Evolutionary conservation across 2,797 vertebrate species (phyloP).

Genomic region (Heteromormyrus szaboi): DNA sequence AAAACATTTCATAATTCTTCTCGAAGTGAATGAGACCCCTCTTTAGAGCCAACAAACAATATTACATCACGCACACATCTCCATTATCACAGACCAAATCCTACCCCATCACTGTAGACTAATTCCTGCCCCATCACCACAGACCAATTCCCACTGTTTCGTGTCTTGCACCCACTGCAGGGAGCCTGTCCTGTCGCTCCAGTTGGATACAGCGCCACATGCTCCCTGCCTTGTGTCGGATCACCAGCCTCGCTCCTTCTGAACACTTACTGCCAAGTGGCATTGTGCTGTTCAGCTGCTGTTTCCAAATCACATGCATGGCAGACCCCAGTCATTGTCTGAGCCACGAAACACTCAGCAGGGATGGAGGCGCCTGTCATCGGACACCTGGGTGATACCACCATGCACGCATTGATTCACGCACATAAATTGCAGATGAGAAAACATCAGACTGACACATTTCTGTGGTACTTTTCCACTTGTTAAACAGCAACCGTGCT

Average conservation of each 20-base stretch:
- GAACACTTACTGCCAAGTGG: background rate
- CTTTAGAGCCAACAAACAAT: conserved; percentile 9
- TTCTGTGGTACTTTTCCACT: background rate
- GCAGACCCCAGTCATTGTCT: background rate
- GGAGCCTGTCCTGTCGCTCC: background rate
- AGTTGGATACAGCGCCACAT: background rate
- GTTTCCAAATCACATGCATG: background rate
- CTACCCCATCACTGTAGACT: background rate
- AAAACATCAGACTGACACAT: background rate
- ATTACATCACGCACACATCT: background rate
- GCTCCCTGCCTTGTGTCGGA: background rate
- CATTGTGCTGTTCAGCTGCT: background rate
- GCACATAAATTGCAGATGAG: background rate
- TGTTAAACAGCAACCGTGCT: background rate
- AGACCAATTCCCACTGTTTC: background rate
- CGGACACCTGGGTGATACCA: background rate
- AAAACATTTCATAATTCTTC: background rate
- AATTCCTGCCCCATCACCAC: background rate
- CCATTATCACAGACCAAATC: background rate
- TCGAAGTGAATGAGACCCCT: background rate
- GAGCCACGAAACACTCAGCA: background rate
- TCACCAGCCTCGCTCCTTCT: background rate
- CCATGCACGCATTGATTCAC: background rate
- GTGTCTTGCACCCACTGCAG: background rate
- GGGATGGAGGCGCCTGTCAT: background rate